Evolutionary conservation across 1,140 invertebrate species (phyloP).

Genomic region (Cydia splendana): DNA sequence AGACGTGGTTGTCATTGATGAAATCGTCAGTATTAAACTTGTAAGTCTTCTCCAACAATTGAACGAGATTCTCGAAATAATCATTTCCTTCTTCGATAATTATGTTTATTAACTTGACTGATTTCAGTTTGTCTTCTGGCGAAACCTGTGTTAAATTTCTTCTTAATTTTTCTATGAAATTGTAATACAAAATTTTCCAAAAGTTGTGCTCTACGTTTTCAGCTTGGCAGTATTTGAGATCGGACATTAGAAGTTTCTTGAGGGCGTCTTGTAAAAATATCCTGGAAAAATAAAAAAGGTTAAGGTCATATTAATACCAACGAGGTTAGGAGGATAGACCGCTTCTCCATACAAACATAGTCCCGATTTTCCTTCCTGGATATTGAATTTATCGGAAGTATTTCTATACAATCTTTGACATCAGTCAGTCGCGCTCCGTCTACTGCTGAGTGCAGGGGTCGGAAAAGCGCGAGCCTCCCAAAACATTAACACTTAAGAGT

Average conservation of each 20-base stretch:
- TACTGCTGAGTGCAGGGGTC: no score
- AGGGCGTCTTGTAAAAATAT: slow-evolving; percentile 85
- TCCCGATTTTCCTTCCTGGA: no score
- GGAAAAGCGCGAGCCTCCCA: no score
- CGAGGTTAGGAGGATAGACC: no score
- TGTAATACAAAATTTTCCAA: slow-evolving; percentile 96
- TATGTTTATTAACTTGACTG: slow-evolving; percentile 84
- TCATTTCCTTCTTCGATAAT: slow-evolving; percentile 90
- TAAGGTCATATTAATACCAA: slow-evolving; percentile 21
- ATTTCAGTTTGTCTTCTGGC: slow-evolving; percentile 80
- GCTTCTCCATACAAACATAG: no score
- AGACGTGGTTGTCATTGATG: slow-evolving; percentile 78
- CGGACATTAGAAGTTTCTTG: slow-evolving; percentile 86
- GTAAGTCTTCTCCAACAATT: slow-evolving; percentile 86
- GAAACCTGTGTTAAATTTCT: slow-evolving; percentile 82
- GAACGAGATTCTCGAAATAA: slow-evolving; percentile 89
- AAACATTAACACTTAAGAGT: no score
- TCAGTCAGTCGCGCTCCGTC: no score
- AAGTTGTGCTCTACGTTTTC: slow-evolving; percentile 95
- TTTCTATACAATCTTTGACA: no score
- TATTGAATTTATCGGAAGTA: no score
- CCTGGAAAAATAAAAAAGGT: slow-evolving; percentile 56
- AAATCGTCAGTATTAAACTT: slow-evolving; percentile 86
- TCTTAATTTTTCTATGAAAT: slow-evolving; percentile 91
- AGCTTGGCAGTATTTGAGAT: slow-evolving; percentile 92